phyloP scores from a whole-genome alignment of 2,888 invertebrate genomes.

The Tinea trinotella region DNA sequence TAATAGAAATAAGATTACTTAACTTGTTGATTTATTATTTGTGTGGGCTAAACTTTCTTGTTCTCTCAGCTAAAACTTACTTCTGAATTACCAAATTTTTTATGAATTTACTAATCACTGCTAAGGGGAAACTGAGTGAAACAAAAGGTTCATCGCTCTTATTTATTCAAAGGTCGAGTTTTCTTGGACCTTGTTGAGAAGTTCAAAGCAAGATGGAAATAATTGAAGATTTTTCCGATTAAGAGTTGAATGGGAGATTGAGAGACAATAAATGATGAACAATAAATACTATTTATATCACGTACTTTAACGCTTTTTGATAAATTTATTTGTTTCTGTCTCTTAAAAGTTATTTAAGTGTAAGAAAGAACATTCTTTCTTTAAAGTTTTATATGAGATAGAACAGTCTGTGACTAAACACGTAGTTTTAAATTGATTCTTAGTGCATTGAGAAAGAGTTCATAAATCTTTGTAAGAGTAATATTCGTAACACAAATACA shows the following conservation, averaged over 20 bases:
- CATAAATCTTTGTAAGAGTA: too few species aligned
- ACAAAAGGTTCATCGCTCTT: conserved; percentile 39
- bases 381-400: too few species aligned
- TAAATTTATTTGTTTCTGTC: too few species aligned
- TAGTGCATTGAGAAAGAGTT: too few species aligned
- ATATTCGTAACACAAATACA: too few species aligned
- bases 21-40: conserved; percentile 16
- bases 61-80: neutral
- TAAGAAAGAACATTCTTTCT: too few species aligned
- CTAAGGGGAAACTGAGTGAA: conserved; percentile 33
- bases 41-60: neutral
- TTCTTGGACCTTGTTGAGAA: conserved; percentile 25
- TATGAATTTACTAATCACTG: conserved; percentile 38
- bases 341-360: too few species aligned
- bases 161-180: conserved; percentile 42
- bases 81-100: conserved; percentile 26
- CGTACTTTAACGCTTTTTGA: neutral
- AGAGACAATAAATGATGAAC: neutral
- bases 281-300: neutral
- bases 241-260: neutral
- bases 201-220: conserved; percentile 13
- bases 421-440: too few species aligned
- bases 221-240: conserved; percentile 15
- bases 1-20: neutral
- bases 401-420: too few species aligned